Evolutionary conservation across 1,140 invertebrate genomes (phyloP).

Genomic region (Phenacoccus solenopsis): DNA sequence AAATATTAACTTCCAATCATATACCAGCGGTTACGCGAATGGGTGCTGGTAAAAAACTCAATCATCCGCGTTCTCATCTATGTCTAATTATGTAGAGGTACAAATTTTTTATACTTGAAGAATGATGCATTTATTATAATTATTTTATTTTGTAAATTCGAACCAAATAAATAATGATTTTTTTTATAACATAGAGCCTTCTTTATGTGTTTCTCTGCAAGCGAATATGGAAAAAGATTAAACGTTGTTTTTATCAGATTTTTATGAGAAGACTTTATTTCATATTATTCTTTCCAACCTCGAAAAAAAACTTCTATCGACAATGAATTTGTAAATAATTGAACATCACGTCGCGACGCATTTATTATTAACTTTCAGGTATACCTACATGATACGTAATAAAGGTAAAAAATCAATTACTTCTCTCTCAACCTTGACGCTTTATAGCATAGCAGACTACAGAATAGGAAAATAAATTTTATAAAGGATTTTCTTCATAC

Average conservation of each 20-base stretch:
- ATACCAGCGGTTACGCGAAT: not conserved
- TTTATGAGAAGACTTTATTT: too few species aligned
- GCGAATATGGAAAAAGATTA: too few species aligned
- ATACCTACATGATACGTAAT: not conserved
- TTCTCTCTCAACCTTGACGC: not conserved
- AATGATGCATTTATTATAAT: not conserved
- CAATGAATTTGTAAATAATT: too few species aligned
- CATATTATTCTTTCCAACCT: too few species aligned
- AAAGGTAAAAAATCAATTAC: not conserved
- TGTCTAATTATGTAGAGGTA: not conserved
- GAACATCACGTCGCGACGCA: too few species aligned
- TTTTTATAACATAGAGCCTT: not conserved
- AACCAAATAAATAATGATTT: not conserved
- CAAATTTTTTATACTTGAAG: not conserved
- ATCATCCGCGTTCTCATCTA: not conserved
- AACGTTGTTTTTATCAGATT: too few species aligned
- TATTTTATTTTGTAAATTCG: not conserved
- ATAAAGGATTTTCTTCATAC: not conserved
- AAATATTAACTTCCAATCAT: slow-evolving; percentile 28
- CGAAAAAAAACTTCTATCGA: too few species aligned
- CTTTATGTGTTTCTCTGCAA: too few species aligned
- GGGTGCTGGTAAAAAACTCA: not conserved
- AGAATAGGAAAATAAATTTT: too few species aligned
- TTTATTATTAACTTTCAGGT: too few species aligned
- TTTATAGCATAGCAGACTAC: not conserved